A percentile compares a stretch with the other conserved stretches of the same genome.
Conservation (phyloP, 64 coral and sea anemone species). For the Anthopleura sola region DNA sequence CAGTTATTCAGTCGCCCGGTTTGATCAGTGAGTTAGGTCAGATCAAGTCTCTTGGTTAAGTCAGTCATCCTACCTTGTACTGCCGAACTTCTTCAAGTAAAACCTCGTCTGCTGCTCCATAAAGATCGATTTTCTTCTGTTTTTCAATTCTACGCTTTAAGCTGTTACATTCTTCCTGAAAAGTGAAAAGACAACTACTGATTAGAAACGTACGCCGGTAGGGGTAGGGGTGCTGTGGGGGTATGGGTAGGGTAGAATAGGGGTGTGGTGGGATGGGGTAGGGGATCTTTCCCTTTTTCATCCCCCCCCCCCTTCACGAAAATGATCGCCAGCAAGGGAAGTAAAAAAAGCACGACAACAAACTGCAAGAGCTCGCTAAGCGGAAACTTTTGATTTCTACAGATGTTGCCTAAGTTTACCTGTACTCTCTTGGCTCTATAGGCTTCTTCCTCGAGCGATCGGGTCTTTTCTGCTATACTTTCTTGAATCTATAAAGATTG, state of each 20-base stretch:
- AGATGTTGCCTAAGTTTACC: constrained; percentile 6
- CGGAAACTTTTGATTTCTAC: too few relatives aligned
- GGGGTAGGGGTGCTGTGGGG: too few relatives aligned
- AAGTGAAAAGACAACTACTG: not conserved
- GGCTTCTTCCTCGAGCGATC: constrained; percentile 86
- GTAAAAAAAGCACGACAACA: too few relatives aligned
- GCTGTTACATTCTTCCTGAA: constrained; percentile 85
- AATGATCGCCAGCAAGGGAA: too few relatives aligned
- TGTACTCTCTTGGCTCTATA: constrained; percentile 87
- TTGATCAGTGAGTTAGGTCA: too few relatives aligned
- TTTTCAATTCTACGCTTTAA: constrained; percentile 88
- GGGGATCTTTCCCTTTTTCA: too few relatives aligned
- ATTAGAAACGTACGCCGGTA: too few relatives aligned
- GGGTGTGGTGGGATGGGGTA: too few relatives aligned
- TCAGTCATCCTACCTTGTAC: constrained; percentile 54
- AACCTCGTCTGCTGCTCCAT: constrained; percentile 92
- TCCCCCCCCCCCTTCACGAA: too few relatives aligned
- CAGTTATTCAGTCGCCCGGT: not conserved
- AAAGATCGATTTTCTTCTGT: constrained; percentile 94
- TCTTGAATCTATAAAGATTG: constrained; percentile 53
- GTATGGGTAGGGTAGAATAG: too few relatives aligned
- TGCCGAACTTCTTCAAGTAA: constrained; percentile 88
- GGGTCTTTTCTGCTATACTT: constrained; percentile 74
- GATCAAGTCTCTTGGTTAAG: not conserved
- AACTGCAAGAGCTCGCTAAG: too few relatives aligned